phyloP scores from a whole-genome alignment of 2,113 vertebrate genomes.

The Origma solitaria region DNA sequence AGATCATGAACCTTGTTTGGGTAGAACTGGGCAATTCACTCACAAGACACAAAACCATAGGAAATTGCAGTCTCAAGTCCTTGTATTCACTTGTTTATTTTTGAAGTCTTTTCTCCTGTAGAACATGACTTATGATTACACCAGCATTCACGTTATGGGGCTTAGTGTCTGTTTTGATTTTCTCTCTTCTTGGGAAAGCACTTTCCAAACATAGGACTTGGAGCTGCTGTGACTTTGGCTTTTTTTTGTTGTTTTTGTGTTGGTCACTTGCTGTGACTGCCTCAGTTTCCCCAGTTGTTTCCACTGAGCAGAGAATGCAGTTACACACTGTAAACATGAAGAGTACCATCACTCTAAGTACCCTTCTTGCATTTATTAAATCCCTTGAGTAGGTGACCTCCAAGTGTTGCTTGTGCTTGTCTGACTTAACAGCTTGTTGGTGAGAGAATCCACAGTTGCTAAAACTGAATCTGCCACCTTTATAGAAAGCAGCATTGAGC shows the following conservation, averaged over 20 bases:
- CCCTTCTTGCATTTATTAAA: neutral
- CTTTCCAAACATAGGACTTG: neutral
- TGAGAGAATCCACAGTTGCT: neutral
- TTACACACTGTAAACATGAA: neutral
- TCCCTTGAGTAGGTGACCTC: neutral
- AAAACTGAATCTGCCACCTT: neutral
- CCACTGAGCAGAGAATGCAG: neutral
- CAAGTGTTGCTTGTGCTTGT: neutral
- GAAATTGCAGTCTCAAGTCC: neutral
- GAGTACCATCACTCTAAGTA: neutral
- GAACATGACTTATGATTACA: neutral
- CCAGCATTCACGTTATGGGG: neutral
- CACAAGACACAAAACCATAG: neutral
- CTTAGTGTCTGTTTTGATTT: neutral
- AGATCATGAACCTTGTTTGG: neutral
- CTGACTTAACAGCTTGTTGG: neutral
- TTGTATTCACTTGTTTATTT: neutral
- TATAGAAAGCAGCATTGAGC: neutral
- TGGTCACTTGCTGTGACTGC: neutral
- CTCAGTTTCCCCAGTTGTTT: neutral
- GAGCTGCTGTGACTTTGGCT: neutral
- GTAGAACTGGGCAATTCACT: neutral
- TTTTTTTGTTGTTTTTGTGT: neutral
- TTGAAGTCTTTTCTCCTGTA: neutral
- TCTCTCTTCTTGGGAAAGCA: neutral